These are phyloP conservation scores for Discoglossus pictus DNA, from an alignment of 2,797 vertebrate genomes.

Conservation along the genomic window DNA sequence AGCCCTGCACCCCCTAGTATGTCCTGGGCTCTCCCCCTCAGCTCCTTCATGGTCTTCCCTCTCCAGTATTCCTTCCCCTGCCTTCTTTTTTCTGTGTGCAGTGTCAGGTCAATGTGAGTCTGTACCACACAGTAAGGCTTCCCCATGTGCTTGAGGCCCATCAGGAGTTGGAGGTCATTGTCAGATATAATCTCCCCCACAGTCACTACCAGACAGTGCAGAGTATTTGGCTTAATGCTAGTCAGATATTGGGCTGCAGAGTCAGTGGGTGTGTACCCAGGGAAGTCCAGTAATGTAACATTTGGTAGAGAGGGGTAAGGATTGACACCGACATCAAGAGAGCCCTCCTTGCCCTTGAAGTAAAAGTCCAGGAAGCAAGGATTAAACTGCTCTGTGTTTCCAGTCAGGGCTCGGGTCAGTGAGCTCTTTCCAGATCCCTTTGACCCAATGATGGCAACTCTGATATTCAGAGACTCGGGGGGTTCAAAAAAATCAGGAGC, in stretches of 20 bases:
- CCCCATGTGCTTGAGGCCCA: slow-evolving; percentile 46
- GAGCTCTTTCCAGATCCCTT: slow-evolving; percentile 42
- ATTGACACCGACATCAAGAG: slow-evolving; percentile 2
- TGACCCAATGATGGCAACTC: slow-evolving; percentile 46
- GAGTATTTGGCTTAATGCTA: slow-evolving; percentile 45
- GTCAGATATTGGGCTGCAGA: slow-evolving; percentile 53
- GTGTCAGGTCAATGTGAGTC: slow-evolving; percentile 50
- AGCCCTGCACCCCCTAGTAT: slow-evolving; percentile 18
- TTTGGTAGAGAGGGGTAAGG: slow-evolving; percentile 24
- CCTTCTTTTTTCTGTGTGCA: slow-evolving; percentile 37
- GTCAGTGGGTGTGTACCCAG: slow-evolving; percentile 51
- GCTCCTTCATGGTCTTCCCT: neutral
- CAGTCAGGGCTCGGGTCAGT: slow-evolving; percentile 29
- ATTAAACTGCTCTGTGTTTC: slow-evolving; percentile 5
- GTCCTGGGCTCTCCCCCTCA: slow-evolving; percentile 13
- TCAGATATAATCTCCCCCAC: slow-evolving; percentile 52
- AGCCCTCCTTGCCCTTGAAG: slow-evolving; percentile 26
- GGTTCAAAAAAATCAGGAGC: neutral
- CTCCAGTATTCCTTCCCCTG: slow-evolving; percentile 36
- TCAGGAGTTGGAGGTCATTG: slow-evolving; percentile 51
- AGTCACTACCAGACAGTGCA: slow-evolving; percentile 56
- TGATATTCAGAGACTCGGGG: slow-evolving; percentile 26
- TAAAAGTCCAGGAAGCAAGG: slow-evolving; percentile 30
- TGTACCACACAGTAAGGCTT: slow-evolving; percentile 56
- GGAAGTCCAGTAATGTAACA: slow-evolving; percentile 57